Percentiles rank a stretch among this genome's conserved stretches.
Conservation (phyloP, 2,888 invertebrate genomes). For the Parelbella ahira region DNA sequence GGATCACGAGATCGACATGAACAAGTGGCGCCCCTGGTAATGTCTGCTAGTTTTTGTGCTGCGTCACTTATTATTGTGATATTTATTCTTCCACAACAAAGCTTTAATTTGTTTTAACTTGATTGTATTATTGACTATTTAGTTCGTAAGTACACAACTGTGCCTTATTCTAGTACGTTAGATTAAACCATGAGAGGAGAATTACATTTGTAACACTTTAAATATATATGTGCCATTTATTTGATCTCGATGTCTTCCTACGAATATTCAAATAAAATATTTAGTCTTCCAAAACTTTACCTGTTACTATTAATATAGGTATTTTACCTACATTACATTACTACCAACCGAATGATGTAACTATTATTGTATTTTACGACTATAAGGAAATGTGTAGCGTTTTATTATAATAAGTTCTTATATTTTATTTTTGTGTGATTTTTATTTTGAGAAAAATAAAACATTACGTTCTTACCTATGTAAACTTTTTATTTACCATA, state of each 20-base stretch:
- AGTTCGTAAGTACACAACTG: conserved; percentile 36
- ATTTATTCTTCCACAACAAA: conserved; percentile 72
- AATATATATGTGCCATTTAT: conserved; percentile 38
- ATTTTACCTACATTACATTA: conserved; percentile 4
- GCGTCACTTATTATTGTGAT: conserved; percentile 55
- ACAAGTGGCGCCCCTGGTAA: conserved; percentile 75
- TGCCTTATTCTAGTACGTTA: conserved; percentile 41
- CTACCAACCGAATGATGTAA: conserved; percentile 5
- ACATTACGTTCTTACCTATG: no score
- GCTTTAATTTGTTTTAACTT: conserved; percentile 76
- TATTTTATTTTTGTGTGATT: no score
- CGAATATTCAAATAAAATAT: conserved; percentile 22
- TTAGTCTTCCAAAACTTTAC: conserved; percentile 20
- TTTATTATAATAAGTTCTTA: conserved; percentile 6
- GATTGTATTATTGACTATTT: conserved; percentile 35
- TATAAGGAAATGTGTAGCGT: conserved; percentile 12
- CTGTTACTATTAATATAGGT: neutral
- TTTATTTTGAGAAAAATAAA: no score
- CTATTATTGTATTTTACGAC: conserved; percentile 9
- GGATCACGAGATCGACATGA: conserved; percentile 52
- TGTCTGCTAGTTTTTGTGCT: conserved; percentile 11
- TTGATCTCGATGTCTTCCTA: conserved; percentile 74
- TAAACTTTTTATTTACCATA: no score
- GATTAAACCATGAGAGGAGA: conserved; percentile 9
- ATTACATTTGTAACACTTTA: conserved; percentile 5